Base-by-base conservation (phyloP, 2,797 vertebrate genomes). In the Ambastaia sidthimunki region DNA sequence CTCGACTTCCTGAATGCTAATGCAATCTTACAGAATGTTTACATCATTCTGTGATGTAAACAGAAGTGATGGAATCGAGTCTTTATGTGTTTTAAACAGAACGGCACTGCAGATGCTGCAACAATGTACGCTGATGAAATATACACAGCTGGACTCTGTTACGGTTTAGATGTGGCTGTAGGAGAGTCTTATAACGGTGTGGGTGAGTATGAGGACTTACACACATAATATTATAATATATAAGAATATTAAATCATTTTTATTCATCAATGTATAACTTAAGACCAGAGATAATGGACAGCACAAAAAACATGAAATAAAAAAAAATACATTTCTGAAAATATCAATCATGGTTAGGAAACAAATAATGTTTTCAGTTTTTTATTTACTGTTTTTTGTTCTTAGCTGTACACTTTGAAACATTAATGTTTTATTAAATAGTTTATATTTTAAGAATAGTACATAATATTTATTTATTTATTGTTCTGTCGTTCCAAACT, bases 61-160 rank as follows among this genome's bases (percentile, higher is more conserved):
- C n/a, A n/a, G n/a, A n/a, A n/a, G n/a, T n/a, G n/a, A n/a, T n/a
- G n/a, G n/a, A n/a, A n/a, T n/a, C n/a, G 12, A 13, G 34, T 62
- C 31, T 57, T n/a, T 72, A 12, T 34, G 15, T 69, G 31, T 28
- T 80, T 81, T 81, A 59, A 18, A 78, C 84, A 95, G 94, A 93
- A 93, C 6, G 94, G 94, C 19, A 92, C 91, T 2, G 94, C 93
- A 25, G 93, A 94, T 28, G 94, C 94, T 28, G 91, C 92, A 34
- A 88, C 93, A 80, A 94, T 95, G 92, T 91, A 87, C 74, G 91
- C 91, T 7, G 93, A 95, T 71, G 94, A 95, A 82, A 86, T 95
- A 82, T 95, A 95, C 34, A 92, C 93, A 0, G 94, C 93, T 0
- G 92, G 93, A 4, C 73, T 94, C 65, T 95, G 94, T 78, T 89